These are phyloP conservation scores for Pipa parva DNA, from an alignment of 2,113 vertebrate species.

Conservation along the genomic window DNA sequence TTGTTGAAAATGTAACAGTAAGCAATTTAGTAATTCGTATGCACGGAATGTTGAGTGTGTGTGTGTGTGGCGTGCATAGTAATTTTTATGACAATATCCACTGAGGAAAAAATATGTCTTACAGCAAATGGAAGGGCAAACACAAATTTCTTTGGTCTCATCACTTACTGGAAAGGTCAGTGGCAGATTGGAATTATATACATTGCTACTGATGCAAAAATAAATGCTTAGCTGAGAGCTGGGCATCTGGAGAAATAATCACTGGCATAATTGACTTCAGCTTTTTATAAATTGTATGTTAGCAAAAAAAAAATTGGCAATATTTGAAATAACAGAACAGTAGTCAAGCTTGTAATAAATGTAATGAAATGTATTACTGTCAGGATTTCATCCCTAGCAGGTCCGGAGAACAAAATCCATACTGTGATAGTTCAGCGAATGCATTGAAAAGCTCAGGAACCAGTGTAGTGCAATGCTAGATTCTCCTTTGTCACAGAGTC, in stretches of 20 bases:
- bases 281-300: neutral
- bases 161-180: conserved; percentile 26
- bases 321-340: too few species aligned
- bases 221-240: neutral
- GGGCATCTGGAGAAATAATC: conserved; percentile 1
- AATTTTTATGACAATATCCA: conserved; percentile 2
- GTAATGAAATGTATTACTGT: too few species aligned
- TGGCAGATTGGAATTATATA: conserved; percentile 20
- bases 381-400: too few species aligned
- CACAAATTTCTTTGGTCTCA: neutral
- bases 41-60: conserved; percentile 2
- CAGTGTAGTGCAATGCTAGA: too few species aligned
- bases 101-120: conserved; percentile 8
- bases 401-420: too few species aligned
- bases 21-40: neutral
- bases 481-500: too few species aligned
- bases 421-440: too few species aligned
- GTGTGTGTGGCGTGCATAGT: conserved; percentile 1
- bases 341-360: too few species aligned
- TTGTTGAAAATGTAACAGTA: conserved; percentile 16
- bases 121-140: conserved; percentile 4
- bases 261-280: neutral
- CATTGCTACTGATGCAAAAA: conserved; percentile 13
- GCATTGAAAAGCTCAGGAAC: too few species aligned
- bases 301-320: too few species aligned